Percentiles rank a stretch among this genome's conserved stretches.
Evolutionary conservation across 2,113 vertebrate genomes (phyloP).

Genomic region (Ptyas mucosa): DNA sequence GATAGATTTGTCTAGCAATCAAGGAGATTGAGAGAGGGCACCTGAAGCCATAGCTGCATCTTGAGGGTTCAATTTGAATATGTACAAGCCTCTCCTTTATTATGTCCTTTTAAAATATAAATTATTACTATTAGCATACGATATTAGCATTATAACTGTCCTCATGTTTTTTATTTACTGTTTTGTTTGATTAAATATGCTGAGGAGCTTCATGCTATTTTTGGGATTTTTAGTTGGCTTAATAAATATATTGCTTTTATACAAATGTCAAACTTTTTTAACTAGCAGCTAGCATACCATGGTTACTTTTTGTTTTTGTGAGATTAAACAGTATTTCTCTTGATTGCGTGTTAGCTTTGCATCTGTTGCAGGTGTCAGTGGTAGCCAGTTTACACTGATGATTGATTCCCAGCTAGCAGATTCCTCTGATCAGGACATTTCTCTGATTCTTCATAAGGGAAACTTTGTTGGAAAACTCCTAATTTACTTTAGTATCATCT

Average conservation of each 20-base stretch:
- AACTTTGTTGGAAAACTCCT: not conserved
- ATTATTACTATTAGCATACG: no score
- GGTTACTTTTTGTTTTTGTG: not conserved
- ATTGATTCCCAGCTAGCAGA: not conserved
- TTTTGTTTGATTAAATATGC: not conserved
- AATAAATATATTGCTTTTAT: not conserved
- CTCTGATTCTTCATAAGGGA: conserved; percentile 17
- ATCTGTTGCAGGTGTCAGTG: not conserved
- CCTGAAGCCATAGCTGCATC: not conserved
- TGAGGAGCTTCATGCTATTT: not conserved
- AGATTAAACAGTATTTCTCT: not conserved
- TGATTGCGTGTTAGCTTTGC: not conserved
- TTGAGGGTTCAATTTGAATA: not conserved
- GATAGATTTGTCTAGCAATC: not conserved
- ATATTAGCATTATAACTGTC: not conserved
- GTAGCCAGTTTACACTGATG: not conserved
- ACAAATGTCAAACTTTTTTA: not conserved
- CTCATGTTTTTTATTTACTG: not conserved
- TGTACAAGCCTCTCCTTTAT: not conserved
- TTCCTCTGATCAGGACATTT: conserved; percentile 7
- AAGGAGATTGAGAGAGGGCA: no score
- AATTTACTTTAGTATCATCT: not conserved
- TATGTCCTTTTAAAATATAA: not conserved
- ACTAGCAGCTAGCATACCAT: not conserved
- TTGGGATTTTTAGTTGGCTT: not conserved